Conservation (phyloP, 2,113 vertebrate genomes). For the Furnarius figulus region DNA sequence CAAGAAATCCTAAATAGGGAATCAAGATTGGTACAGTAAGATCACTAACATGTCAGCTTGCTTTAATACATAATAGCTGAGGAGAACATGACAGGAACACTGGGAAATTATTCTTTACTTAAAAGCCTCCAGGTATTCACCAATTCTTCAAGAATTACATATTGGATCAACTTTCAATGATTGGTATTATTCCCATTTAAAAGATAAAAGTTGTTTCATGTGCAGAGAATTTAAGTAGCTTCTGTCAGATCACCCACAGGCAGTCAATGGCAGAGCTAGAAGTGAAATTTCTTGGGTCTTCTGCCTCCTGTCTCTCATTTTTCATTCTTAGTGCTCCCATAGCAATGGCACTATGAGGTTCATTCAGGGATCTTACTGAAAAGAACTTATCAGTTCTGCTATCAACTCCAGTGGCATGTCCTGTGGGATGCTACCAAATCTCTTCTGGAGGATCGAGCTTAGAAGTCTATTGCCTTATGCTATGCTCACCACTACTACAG, state of each 20-base stretch:
- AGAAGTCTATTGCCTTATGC: not conserved
- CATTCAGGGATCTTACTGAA: not conserved
- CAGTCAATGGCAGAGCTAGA: not conserved
- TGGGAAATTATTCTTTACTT: not conserved
- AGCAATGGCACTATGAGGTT: not conserved
- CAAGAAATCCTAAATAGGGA: conserved; percentile 47
- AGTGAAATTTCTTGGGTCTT: not conserved
- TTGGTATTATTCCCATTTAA: not conserved
- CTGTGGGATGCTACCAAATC: not conserved
- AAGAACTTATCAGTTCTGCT: not conserved
- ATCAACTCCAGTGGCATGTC: not conserved
- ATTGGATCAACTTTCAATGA: not conserved
- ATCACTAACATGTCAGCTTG: conserved; percentile 27
- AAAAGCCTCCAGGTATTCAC: not conserved
- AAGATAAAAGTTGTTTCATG: not conserved
- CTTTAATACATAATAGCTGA: not conserved
- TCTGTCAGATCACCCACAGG: not conserved
- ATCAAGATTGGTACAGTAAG: conserved; percentile 19
- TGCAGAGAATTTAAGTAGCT: not conserved
- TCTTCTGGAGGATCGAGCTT: not conserved
- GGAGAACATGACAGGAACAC: not conserved
- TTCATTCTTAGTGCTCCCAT: not conserved
- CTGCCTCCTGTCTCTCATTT: not conserved
- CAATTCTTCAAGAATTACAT: not conserved
- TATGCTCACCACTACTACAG: not conserved